phyloP scores from a whole-genome alignment of 2,797 vertebrate species.

The Takifugu ocellatus region DNA sequence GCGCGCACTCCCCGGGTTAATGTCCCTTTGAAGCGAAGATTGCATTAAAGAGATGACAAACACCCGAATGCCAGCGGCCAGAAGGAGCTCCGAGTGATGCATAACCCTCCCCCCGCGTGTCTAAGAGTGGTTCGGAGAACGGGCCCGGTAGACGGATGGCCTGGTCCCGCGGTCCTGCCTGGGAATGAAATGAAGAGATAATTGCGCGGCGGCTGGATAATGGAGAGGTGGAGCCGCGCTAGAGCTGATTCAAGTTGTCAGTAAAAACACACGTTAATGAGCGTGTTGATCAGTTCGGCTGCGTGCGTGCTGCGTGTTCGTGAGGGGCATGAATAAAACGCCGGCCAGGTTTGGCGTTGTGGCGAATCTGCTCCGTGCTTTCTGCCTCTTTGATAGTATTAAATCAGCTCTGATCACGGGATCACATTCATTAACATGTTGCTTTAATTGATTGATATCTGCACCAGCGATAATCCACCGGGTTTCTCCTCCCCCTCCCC shows the following conservation, averaged over 20 bases:
- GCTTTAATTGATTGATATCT: constrained; percentile 65
- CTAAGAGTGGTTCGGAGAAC: constrained; percentile 54
- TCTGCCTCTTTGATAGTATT: neutral
- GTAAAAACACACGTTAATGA: constrained; percentile 74
- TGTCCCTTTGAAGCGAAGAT: constrained; percentile 26
- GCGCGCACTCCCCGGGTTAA: constrained; percentile 18
- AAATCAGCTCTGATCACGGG: constrained; percentile 10
- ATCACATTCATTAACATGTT: constrained; percentile 60
- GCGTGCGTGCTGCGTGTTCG: constrained; percentile 68
- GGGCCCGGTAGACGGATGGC: constrained; percentile 63
- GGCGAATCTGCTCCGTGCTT: neutral
- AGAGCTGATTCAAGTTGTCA: constrained; percentile 73
- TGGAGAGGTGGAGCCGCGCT: constrained; percentile 61
- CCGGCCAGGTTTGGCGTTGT: constrained; percentile 34
- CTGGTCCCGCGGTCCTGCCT: constrained; percentile 67
- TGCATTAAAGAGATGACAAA: constrained; percentile 64
- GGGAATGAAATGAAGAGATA: constrained; percentile 73
- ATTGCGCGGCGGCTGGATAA: constrained; percentile 64
- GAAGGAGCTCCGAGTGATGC: constrained; percentile 50
- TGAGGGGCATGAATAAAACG: constrained; percentile 64
- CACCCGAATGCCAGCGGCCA: constrained; percentile 27
- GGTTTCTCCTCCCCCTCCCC: constrained; percentile 12
- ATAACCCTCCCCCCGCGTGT: constrained; percentile 44
- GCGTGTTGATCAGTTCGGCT: constrained; percentile 73
- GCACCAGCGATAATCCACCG: constrained; percentile 47